Conservation (phyloP, 2,797 vertebrate species). For the Premnoplex brunnescens region DNA sequence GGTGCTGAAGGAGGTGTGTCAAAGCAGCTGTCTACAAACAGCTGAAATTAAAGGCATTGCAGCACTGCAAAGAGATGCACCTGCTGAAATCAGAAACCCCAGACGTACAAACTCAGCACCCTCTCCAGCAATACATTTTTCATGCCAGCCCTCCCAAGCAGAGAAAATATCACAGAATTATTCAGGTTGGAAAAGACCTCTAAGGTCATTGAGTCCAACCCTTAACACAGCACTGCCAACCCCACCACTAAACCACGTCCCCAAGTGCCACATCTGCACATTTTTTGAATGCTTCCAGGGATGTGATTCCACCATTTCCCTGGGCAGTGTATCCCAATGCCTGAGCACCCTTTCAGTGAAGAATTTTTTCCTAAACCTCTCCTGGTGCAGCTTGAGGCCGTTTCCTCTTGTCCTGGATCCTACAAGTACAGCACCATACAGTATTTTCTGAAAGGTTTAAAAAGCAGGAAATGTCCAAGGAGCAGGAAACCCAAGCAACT, state of each 20-base stretch:
- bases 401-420: not conserved
- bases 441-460: not conserved
- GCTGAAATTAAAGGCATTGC: not conserved
- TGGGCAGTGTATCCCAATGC: not conserved
- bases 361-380: not conserved
- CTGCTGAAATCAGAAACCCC: not conserved
- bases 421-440: not conserved
- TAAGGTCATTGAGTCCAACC: not conserved
- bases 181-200: not conserved
- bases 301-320: not conserved
- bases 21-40: not conserved
- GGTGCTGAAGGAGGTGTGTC: not conserved
- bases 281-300: not conserved
- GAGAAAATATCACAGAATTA: not conserved
- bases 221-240: not conserved
- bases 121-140: not conserved
- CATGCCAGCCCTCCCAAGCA: not conserved
- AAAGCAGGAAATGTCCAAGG: not conserved
- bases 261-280: not conserved
- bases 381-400: not conserved
- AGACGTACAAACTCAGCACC: not conserved
- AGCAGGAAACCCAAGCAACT: not conserved
- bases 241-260: fast-evolving
- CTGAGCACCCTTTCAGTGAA: not conserved
- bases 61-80: not conserved